A percentile compares a stretch with the other conserved stretches of the same genome.
phyloP scores from a whole-genome alignment of 1,140 invertebrate genomes.

The Conus betulinus region DNA sequence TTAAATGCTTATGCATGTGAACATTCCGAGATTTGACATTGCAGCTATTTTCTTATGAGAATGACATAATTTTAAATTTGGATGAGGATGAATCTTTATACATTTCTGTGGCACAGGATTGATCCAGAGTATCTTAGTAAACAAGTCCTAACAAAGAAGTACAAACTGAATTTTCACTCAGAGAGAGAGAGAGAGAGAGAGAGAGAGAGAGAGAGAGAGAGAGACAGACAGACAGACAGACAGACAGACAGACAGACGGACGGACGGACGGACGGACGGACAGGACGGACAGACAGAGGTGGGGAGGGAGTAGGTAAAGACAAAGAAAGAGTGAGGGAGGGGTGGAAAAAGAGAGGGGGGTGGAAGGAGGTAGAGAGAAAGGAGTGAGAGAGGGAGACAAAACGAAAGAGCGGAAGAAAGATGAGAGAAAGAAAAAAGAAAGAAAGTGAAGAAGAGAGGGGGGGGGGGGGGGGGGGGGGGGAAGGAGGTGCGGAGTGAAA shows the following conservation, averaged over 20 bases:
- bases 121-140: too few species aligned
- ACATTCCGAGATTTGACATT: too few species aligned
- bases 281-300: neutral
- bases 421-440: neutral
- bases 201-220: too few species aligned
- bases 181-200: too few species aligned
- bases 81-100: too few species aligned
- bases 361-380: neutral
- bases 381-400: neutral
- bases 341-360: neutral
- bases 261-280: neutral
- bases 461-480: neutral
- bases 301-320: neutral
- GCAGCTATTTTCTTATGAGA: too few species aligned
- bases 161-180: too few species aligned
- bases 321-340: neutral
- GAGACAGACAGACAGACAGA: neutral
- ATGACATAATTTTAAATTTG: too few species aligned
- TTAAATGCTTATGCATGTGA: too few species aligned
- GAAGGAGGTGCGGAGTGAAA: slow-evolving; percentile 13
- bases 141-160: too few species aligned
- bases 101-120: too few species aligned
- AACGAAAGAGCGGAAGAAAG: neutral
- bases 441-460: neutral
- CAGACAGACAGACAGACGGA: slow-evolving; percentile 1